Evolutionary conservation across 2,888 invertebrate species (phyloP), one percentile per base, ranked within the genome.

Genomic region (Apamea sordens): DNA sequence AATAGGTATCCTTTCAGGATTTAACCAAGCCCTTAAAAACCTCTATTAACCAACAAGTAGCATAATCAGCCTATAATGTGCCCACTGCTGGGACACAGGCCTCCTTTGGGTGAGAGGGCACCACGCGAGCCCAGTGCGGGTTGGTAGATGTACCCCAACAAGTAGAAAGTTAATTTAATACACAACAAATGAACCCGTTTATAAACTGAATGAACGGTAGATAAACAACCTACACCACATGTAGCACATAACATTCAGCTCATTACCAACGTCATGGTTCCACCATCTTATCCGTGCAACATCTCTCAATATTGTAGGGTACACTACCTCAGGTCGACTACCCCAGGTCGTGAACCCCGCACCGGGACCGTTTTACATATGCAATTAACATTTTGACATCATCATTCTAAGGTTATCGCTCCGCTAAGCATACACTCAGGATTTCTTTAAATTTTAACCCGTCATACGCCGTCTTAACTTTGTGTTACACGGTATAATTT

Each of bases 311-410:
- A 83, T 65, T 79, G 73, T 76, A 61, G 44, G 28, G 24, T 63
- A 59, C 85, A 71, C 36, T 41, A n/a, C 21, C 36, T 67, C 36
- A 90, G 92, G 93, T 93, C 91, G 86, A 85, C 81, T 80, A 91
- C 90, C 92, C 85, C 79, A 86, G 92, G 92, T 91, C 90, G 70
- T 84, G 90, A 91, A 89, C 91, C 88, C 82, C 88, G 80, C 86
- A 75, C 74, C 85, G 85, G 86, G 85, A 88, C 81, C 84, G 87
- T 92, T 94, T 94, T 93, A 93, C 93, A 94, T 94, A 92, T 91
- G 88, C 87, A 92, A 95, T 93, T 94, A 94, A 90, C 89, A 87
- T 91, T 93, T 89, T 82, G 86, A 92, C 90, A 84, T 89, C 91
- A 86, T 88, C 88, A 86, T 84, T 82, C 67, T 64, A 77, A 73